Evolutionary conservation across 2,113 vertebrate genomes (phyloP).

Genomic region (Asarcornis scutulata): DNA sequence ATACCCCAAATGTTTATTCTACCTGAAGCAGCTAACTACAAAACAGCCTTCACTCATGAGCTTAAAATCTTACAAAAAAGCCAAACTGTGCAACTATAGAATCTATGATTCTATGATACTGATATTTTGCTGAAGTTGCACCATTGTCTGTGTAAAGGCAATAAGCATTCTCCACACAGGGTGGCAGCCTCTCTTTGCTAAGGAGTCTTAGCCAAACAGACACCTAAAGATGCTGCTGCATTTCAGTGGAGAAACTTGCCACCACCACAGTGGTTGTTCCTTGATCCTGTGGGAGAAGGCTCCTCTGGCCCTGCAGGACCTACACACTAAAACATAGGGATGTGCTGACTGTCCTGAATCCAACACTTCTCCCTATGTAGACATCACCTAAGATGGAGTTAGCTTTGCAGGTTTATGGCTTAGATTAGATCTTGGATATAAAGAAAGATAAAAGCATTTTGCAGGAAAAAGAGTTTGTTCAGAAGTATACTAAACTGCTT

Average conservation of each 20-base stretch:
- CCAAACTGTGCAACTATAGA: fast-evolving
- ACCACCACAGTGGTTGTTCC: fast-evolving
- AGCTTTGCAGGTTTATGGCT: not conserved
- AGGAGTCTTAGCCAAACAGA: not conserved
- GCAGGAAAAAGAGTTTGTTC: not conserved
- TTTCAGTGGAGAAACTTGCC: not conserved
- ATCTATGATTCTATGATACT: not conserved
- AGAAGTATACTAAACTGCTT: not conserved
- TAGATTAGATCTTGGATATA: fast-evolving
- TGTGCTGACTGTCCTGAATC: not conserved
- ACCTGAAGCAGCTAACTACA: not conserved
- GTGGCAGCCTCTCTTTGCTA: conserved; percentile 30
- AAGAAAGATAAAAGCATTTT: not conserved
- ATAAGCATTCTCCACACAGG: not conserved
- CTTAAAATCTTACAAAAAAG: not conserved
- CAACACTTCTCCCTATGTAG: too few relatives aligned
- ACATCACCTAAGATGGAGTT: too few relatives aligned
- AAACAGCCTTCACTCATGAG: not conserved
- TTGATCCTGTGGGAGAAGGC: not conserved
- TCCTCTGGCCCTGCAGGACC: too few relatives aligned
- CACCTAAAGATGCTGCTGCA: not conserved
- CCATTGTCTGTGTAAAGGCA: not conserved
- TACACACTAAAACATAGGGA: not conserved
- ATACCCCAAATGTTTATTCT: too few relatives aligned
- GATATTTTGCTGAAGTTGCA: not conserved